phyloP scores from a whole-genome alignment of 1,140 invertebrate species.

The Oreohelix idahoensis region DNA sequence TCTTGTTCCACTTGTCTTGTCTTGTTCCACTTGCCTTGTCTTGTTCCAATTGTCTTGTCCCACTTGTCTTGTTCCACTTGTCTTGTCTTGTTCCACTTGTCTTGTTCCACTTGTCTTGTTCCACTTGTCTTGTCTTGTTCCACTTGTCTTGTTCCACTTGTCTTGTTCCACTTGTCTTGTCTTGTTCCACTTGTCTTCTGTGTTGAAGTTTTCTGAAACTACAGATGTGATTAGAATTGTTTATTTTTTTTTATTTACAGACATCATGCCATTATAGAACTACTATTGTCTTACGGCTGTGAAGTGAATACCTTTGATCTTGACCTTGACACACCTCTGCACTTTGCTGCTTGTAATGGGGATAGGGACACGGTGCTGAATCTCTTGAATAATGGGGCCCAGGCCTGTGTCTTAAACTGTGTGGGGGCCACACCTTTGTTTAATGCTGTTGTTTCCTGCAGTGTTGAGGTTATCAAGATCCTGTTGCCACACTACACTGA shows the following conservation, averaged over 20 bases:
- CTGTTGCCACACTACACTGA: constrained; percentile 59
- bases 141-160: too few species aligned
- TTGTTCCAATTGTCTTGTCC: not conserved
- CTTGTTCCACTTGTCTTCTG: too few species aligned
- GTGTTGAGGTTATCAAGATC: constrained; percentile 53
- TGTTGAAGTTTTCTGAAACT: too few species aligned
- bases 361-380: constrained; percentile 50
- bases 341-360: constrained; percentile 65
- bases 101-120: too few species aligned
- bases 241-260: constrained; percentile 39
- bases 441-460: constrained; percentile 61
- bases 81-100: too few species aligned
- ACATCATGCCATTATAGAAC: constrained; percentile 44
- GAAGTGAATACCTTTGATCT: constrained; percentile 64
- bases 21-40: too few species aligned
- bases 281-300: constrained; percentile 59
- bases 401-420: constrained; percentile 55
- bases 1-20: too few species aligned
- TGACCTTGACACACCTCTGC: constrained; percentile 61
- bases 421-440: constrained; percentile 60
- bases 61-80: too few species aligned
- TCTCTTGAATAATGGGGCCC: constrained; percentile 59
- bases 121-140: too few species aligned
- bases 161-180: too few species aligned
- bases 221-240: too few species aligned